Evolutionary conservation across 1,140 invertebrate species (phyloP), one percentile per base, ranked within the genome.

Genomic region (Tetranychus urticae): DNA sequence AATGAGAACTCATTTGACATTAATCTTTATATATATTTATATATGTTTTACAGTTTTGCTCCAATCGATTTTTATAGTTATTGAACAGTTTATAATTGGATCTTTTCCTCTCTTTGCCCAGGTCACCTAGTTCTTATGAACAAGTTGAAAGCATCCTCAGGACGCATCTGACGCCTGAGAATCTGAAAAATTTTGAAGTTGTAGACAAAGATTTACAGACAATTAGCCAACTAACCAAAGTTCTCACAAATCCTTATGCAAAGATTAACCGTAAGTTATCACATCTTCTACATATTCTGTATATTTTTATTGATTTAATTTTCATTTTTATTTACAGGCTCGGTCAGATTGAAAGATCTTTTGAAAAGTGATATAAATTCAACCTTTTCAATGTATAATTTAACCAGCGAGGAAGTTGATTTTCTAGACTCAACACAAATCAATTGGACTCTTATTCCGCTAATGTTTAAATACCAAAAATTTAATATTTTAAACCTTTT

Each of bases 191-290:
- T 39, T 54, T 64, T 12, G 59, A 63, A 23, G 55, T 65, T 42
- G 45, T 65, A 7, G 45, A 58, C 7, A 13, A 46, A 42, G 63
- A 66, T 58, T 61, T 66, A 45, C 37, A 66, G 57, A 59, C 59
- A 34, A 59, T 67, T 14, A 66, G 57, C 56, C 34, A 50, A 55
- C 61, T 65, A 60, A 46, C 65, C 37, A 66, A 65, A 50, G 61
- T 64, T 42, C 37, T 66, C 42, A 66, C 65, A 46, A 60, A 67
- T 59, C 61, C 62, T 13, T 13, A 60, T 58, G 48, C 59, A 46
- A 55, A 58, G 52, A 55, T 66, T 34, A 52, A 50, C 62, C 60
- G 65, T 64, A 62, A 61, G n/a, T 0, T n/a, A 52, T 13, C n/a
- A n/a, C 23, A 10, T 31, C 50, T n/a, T 52, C 23, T 12, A 52